These are phyloP conservation scores for Hoplias malabaricus DNA, from an alignment of 2,113 vertebrate genomes.

Conservation along the genomic window DNA sequence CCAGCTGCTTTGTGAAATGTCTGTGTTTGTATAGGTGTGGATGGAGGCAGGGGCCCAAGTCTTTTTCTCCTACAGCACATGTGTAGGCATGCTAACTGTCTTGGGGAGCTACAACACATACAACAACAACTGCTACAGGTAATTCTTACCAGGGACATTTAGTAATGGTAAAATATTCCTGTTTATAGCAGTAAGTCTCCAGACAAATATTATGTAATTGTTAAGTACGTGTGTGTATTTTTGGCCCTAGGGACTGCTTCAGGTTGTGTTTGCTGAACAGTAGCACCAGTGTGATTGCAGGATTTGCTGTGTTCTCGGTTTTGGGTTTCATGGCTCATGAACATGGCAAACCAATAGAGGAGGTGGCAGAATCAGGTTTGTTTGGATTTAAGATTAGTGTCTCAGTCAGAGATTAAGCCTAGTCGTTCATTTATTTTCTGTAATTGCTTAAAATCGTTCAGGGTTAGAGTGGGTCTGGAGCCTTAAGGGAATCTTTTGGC, in stretches of 20 bases:
- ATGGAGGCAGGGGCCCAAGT: constrained; percentile 75
- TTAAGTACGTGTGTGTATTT: constrained; percentile 1
- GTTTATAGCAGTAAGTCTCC: no score
- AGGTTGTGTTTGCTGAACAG: constrained; percentile 74
- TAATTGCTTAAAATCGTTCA: no score
- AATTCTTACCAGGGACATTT: background rate
- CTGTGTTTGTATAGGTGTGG: constrained; percentile 70
- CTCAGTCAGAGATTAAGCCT: no score
- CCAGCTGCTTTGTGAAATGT: no score
- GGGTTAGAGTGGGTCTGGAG: no score
- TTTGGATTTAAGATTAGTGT: no score
- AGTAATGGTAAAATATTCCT: background rate
- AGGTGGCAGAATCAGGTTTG: constrained; percentile 78
- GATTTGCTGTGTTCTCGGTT: constrained; percentile 77
- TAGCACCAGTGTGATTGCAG: constrained; percentile 72
- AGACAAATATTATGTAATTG: no score
- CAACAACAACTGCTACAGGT: constrained; percentile 76
- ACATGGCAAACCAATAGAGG: constrained; percentile 66
- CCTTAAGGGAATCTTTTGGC: background rate
- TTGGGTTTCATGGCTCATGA: constrained; percentile 77
- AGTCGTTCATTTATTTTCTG: no score
- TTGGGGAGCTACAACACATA: constrained; percentile 72
- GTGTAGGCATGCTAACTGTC: constrained; percentile 60
- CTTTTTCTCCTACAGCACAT: constrained; percentile 71
- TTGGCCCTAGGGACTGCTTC: constrained; percentile 64